Conservation (phyloP, 2,888 invertebrate genomes). For the Tipula vernalis region DNA sequence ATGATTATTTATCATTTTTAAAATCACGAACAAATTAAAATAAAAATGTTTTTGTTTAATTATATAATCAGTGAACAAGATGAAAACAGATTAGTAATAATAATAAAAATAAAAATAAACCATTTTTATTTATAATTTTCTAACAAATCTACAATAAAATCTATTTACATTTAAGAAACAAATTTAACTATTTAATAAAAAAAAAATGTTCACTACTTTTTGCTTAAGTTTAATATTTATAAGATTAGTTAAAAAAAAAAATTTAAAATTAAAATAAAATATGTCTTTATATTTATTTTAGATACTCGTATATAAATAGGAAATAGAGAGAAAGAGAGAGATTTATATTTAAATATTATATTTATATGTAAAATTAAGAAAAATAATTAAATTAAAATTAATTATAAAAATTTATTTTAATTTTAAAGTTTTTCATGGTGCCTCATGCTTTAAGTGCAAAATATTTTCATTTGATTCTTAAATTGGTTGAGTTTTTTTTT, state of each 20-base stretch:
- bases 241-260: not conserved
- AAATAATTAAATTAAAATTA: not conserved
- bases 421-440: slow-evolving; percentile 22
- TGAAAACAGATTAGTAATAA: not conserved
- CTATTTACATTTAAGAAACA: not conserved
- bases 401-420: slow-evolving; percentile 5
- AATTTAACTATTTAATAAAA: not conserved
- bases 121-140: not conserved
- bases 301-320: not conserved
- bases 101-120: not conserved
- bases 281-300: not conserved
- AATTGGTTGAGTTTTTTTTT: not conserved
- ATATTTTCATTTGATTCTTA: slow-evolving; percentile 7
- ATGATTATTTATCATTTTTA: not conserved
- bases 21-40: not conserved
- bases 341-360: not conserved
- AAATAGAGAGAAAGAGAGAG: not conserved
- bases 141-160: not conserved
- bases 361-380: not conserved
- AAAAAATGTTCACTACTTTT: not conserved
- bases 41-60: not conserved
- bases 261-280: not conserved
- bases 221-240: not conserved
- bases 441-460: slow-evolving; percentile 37
- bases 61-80: not conserved